phyloP scores from a whole-genome alignment of 2,797 vertebrate species.

The Darevskia mixta region DNA sequence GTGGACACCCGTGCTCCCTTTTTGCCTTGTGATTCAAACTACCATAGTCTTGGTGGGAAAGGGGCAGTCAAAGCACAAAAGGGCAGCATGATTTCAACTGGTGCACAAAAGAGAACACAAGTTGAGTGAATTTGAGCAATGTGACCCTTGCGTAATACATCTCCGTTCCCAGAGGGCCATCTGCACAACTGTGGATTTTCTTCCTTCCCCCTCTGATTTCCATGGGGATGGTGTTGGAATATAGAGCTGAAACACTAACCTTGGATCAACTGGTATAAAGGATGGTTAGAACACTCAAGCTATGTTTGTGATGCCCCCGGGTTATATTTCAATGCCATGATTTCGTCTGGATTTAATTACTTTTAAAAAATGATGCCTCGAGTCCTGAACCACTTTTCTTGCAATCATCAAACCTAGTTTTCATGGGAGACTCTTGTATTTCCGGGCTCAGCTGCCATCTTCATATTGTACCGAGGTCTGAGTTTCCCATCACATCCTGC shows the following conservation, averaged over 20 bases:
- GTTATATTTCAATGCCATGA: fast-evolving
- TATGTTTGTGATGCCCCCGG: neutral
- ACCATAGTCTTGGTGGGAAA: neutral
- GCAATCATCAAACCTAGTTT: neutral
- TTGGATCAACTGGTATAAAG: neutral
- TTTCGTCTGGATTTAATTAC: neutral
- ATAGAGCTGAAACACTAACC: constrained; percentile 21
- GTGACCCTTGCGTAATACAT: neutral
- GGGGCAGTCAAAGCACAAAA: neutral
- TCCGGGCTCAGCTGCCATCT: fast-evolving
- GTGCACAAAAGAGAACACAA: neutral
- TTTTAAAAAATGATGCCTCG: neutral
- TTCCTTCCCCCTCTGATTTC: neutral
- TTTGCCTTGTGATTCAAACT: neutral
- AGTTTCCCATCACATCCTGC: neutral
- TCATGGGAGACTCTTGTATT: neutral
- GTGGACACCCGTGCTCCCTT: too few relatives aligned
- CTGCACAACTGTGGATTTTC: neutral
- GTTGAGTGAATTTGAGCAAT: neutral
- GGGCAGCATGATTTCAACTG: neutral
- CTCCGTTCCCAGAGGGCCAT: neutral
- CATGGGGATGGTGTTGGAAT: neutral
- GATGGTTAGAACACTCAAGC: neutral
- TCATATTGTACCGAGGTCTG: neutral
- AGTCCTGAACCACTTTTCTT: neutral